phyloP scores from a whole-genome alignment of 2,888 invertebrate genomes.

The Himalopsyche anomala region DNA sequence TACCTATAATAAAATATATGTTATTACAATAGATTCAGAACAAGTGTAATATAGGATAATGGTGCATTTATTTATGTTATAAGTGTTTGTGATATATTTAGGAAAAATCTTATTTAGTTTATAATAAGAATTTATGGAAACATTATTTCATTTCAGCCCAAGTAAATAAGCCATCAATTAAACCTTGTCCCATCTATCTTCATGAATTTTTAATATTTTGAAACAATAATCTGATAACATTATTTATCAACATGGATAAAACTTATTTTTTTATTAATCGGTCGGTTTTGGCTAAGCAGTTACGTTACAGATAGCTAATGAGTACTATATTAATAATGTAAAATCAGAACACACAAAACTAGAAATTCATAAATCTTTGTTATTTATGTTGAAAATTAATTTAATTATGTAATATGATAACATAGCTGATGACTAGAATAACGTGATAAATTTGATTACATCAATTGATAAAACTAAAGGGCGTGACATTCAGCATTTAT shows the following conservation, averaged over 20 bases:
- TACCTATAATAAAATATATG: not conserved
- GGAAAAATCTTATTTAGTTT: not conserved
- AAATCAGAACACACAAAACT: no score
- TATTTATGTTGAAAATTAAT: not conserved
- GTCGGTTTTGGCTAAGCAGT: no score
- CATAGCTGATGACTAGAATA: not conserved
- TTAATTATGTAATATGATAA: not conserved
- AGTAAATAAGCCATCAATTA: not conserved
- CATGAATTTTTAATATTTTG: no score
- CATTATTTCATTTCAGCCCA: not conserved
- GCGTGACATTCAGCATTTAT: not conserved
- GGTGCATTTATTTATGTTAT: slow-evolving; percentile 7
- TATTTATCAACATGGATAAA: no score
- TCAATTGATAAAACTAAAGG: not conserved
- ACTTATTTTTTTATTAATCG: no score
- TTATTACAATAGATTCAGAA: not conserved
- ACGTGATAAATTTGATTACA: not conserved
- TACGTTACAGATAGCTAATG: no score
- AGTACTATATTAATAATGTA: no score
- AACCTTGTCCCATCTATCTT: no score
- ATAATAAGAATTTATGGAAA: not conserved
- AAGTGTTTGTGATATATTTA: slow-evolving; percentile 26
- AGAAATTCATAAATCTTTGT: no score
- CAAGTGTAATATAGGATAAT: not conserved
- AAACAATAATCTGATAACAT: no score